phyloP scores from a whole-genome alignment of 2,888 invertebrate genomes.

The Dichetophora obliterata region DNA sequence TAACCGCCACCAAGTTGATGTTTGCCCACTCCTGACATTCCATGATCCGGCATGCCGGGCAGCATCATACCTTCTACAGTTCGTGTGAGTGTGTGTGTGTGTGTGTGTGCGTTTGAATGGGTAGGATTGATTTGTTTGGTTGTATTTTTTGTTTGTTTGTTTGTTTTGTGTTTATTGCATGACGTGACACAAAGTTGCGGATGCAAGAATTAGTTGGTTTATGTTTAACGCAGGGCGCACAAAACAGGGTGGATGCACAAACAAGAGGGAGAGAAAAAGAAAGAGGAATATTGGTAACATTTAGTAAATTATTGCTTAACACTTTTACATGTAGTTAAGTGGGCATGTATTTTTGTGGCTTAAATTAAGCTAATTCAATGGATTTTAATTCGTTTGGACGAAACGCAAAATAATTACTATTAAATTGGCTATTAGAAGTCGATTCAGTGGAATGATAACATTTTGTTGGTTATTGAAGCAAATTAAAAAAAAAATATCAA shows the following conservation, averaged over 20 bases:
- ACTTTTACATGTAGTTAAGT: not conserved
- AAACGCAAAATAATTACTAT: too few species aligned
- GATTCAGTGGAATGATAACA: too few species aligned
- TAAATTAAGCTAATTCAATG: too few species aligned
- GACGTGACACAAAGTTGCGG: not conserved
- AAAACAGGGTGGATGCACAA: not conserved
- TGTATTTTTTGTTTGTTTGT: not conserved
- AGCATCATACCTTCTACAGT: slow-evolving; percentile 60
- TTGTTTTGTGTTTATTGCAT: not conserved
- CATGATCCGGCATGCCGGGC: slow-evolving; percentile 57
- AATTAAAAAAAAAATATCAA: not conserved
- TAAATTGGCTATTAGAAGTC: too few species aligned
- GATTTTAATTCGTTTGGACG: too few species aligned
- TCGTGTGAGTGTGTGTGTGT: not conserved
- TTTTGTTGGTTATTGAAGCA: not conserved
- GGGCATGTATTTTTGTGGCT: not conserved
- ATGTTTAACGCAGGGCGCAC: not conserved
- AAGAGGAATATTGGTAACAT: not conserved
- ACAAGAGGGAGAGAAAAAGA: slow-evolving; percentile 10
- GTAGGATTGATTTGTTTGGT: not conserved
- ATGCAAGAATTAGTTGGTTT: not conserved
- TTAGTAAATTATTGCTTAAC: not conserved
- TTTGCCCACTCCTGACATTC: slow-evolving; percentile 57
- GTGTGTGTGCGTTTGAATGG: not conserved
- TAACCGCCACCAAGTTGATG: slow-evolving; percentile 58